Evolutionary conservation across 2,797 vertebrate species (phyloP).

Genomic region (Myripristis jacobus): DNA sequence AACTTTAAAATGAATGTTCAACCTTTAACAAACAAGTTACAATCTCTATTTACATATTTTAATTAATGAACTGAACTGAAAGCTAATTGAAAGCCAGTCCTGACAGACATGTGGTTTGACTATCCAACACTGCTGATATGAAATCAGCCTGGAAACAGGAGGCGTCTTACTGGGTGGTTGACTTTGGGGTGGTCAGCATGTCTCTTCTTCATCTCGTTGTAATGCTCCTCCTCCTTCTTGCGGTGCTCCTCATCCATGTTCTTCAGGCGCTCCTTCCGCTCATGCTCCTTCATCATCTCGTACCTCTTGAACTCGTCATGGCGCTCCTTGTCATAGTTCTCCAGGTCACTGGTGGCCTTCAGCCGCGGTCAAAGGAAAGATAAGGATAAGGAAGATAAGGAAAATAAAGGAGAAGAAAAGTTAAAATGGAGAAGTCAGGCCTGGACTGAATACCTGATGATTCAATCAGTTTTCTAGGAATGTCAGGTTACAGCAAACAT

Average conservation of each 20-base stretch:
- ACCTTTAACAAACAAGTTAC: background rate
- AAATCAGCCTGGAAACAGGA: background rate
- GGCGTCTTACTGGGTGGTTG: conserved; percentile 91
- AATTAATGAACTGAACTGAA: background rate
- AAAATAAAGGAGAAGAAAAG: background rate
- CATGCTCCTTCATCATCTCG: conserved; percentile 95
- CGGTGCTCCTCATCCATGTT: conserved; percentile 88
- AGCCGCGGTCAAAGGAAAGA: background rate
- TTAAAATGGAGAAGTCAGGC: background rate
- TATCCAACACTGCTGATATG: no score
- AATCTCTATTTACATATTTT: background rate
- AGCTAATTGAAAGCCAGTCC: no score
- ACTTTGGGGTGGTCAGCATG: conserved; percentile 92
- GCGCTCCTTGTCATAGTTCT: conserved; percentile 90
- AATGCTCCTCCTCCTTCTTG: conserved; percentile 87
- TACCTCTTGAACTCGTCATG: conserved; percentile 95
- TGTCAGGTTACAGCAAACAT: background rate
- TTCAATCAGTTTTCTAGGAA: background rate
- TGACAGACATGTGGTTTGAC: no score
- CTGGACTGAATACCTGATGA: background rate
- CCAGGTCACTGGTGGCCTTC: conserved; percentile 91
- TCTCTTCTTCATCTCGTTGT: conserved; percentile 92
- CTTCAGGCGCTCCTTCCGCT: conserved; percentile 90
- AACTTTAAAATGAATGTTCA: background rate
- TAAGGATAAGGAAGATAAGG: no score